phyloP scores from a whole-genome alignment of 2,888 invertebrate genomes.

The Pogonocherus hispidulus region DNA sequence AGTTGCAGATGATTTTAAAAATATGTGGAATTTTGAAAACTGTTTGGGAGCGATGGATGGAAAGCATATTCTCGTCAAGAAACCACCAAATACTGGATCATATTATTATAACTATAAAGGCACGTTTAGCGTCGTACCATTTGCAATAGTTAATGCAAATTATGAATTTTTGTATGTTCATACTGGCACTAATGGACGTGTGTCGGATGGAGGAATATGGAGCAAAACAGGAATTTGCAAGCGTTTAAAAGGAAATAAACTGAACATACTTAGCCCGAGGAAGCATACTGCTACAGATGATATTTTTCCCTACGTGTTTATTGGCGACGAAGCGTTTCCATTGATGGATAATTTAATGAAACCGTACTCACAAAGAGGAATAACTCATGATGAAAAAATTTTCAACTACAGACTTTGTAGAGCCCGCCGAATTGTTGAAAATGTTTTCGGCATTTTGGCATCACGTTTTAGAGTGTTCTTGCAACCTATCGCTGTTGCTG shows the following conservation, averaged over 20 bases:
- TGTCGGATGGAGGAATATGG: conserved; percentile 52
- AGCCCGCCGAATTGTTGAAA: too few relatives aligned
- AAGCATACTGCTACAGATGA: conserved; percentile 19
- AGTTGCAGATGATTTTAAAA: conserved; percentile 40
- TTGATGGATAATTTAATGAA: conserved; percentile 41
- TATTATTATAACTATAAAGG: conserved; percentile 44
- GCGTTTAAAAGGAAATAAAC: conserved; percentile 24
- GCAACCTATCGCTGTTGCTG: conserved; percentile 28
- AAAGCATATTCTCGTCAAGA: conserved; percentile 44
- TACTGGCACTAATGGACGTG: conserved; percentile 50
- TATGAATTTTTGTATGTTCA: conserved; percentile 53
- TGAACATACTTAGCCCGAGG: conserved; percentile 21
- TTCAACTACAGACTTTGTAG: conserved; percentile 26
- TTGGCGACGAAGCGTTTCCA: conserved; percentile 40
- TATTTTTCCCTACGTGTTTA: conserved; percentile 35
- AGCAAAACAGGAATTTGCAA: conserved; percentile 44
- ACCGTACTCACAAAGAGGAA: conserved; percentile 30
- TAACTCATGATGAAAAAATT: conserved; percentile 34
- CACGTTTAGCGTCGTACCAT: conserved; percentile 45
- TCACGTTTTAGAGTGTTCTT: conserved; percentile 34
- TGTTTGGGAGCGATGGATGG: conserved; percentile 46
- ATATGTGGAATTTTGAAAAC: conserved; percentile 46
- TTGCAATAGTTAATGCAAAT: conserved; percentile 52
- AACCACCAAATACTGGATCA: conserved; percentile 40
- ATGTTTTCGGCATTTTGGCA: too few relatives aligned